phyloP scores from a whole-genome alignment of 2,113 vertebrate genomes.

The Halichoerus grypus region DNA sequence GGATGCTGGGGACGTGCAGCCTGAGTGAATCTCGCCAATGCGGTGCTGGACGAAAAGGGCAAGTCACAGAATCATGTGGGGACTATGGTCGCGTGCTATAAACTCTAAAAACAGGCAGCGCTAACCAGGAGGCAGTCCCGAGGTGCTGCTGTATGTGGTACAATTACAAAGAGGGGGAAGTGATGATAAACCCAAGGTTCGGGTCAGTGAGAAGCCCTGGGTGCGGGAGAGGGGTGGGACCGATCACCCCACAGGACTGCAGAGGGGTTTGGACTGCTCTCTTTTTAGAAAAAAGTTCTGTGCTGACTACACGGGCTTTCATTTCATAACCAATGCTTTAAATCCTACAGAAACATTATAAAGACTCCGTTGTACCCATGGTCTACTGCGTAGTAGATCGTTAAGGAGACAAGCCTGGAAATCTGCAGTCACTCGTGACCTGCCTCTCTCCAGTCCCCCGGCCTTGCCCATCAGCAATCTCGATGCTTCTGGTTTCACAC shows the following conservation, averaged over 20 bases:
- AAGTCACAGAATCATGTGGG: no score
- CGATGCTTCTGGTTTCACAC: no score
- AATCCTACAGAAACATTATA: not conserved
- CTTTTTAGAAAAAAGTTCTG: not conserved
- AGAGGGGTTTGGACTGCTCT: not conserved
- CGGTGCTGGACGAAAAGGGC: not conserved
- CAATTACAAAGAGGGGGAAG: not conserved
- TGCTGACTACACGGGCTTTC: not conserved
- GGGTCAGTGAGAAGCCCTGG: no score
- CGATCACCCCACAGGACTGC: accelerated
- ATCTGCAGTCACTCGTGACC: not conserved
- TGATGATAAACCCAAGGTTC: not conserved
- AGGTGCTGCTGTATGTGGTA: not conserved
- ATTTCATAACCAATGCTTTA: not conserved
- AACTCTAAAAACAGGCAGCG: not conserved
- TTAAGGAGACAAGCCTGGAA: not conserved
- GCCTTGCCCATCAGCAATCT: accelerated
- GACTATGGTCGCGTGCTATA: accelerated
- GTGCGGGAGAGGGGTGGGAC: not conserved
- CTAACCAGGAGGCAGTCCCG: not conserved
- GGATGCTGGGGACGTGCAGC: accelerated
- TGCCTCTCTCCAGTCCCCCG: accelerated
- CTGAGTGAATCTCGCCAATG: not conserved
- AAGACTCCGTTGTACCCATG: not conserved
- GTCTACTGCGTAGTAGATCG: no score